Base-by-base conservation (phyloP, 1,140 invertebrate species). In the Anastrepha obliqua region DNA sequence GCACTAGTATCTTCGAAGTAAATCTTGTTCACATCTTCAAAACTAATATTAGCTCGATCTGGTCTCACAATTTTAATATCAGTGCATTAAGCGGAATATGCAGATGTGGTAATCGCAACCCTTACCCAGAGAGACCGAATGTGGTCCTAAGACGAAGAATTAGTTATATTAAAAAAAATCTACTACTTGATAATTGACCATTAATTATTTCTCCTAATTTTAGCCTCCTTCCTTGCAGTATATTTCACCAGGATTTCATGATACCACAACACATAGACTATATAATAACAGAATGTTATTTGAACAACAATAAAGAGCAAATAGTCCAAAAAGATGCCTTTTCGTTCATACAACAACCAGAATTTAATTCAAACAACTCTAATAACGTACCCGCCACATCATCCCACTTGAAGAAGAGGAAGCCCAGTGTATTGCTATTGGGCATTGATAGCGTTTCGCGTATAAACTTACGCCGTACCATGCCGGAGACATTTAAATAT, bases 401-500 rank as follows among this genome's bases (percentile, higher is more conserved):
- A 1, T 20, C 88, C 13, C n/a, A n/a, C 64, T 2, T n/a, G 20
- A 67, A 60, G n/a, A 8, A 1, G 5, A 86, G 3, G n/a, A 87
- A 74, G 51, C 90, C 91, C 1, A 89, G 91, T 47, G 89, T 92
- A 11, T 64, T 92, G 60, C 88, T 92, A 7, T 90, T 91, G 89
- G 92, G 92, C 20, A 92, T 92, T 9, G 92, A 92, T 85, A 92
- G 91, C 64, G 58, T 92, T 17, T 92, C 91, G 6, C 89, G 91
- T 0, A 91, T 94, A 51, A 94, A 94, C 90, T 94, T 94, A 91
- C 88, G 91, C 9, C 89, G 90, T 0, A 90, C 89, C 88, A 90
- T 90, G 88, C 89, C 90, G 86, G 85, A 88, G 90, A 91, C 90
- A 88, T 86, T 62, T 51, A 74, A 90, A 47, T 92, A 92, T 88